These are phyloP conservation scores for Dynastes hyllus DNA, from an alignment of 2,888 invertebrate species.

Conservation along the genomic window DNA sequence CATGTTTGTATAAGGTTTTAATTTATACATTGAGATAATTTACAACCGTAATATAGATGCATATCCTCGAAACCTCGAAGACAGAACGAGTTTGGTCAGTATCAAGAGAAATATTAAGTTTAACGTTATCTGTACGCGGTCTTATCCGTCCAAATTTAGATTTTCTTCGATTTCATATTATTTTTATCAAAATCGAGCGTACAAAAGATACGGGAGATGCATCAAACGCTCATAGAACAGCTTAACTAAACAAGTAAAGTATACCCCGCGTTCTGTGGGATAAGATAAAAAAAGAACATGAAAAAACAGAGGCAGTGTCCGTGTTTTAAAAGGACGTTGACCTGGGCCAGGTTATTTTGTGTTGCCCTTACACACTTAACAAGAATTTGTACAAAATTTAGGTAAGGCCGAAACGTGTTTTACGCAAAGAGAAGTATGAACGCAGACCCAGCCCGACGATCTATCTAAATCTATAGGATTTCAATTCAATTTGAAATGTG, in stretches of 20 bases:
- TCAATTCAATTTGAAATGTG: no score
- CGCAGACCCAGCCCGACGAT: no score
- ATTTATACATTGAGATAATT: constrained; percentile 37
- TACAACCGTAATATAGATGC: constrained; percentile 43
- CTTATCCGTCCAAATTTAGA: constrained; percentile 29
- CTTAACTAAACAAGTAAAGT: constrained; percentile 57
- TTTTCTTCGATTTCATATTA: constrained; percentile 30
- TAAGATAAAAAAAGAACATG: constrained; percentile 61
- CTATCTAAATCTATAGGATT: no score
- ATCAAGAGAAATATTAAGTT: constrained; percentile 13
- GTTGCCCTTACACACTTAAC: constrained; percentile 62
- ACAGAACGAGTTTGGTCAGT: constrained; percentile 47
- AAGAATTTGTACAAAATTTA: constrained; percentile 56
- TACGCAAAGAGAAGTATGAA: constrained; percentile 7
- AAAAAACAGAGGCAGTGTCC: constrained; percentile 62
- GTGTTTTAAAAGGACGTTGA: constrained; percentile 65
- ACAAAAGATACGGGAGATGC: constrained; percentile 25
- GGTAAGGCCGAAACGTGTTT: constrained; percentile 55
- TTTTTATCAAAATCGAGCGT: constrained; percentile 34
- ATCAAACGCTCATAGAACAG: constrained; percentile 48
- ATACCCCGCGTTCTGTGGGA: constrained; percentile 60
- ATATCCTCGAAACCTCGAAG: constrained; percentile 45
- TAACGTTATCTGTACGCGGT: constrained; percentile 15
- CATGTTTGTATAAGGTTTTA: constrained; percentile 21
- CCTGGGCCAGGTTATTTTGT: constrained; percentile 63